Conservation (phyloP, 2,797 vertebrate species). For the Rhinichthys osculus region DNA sequence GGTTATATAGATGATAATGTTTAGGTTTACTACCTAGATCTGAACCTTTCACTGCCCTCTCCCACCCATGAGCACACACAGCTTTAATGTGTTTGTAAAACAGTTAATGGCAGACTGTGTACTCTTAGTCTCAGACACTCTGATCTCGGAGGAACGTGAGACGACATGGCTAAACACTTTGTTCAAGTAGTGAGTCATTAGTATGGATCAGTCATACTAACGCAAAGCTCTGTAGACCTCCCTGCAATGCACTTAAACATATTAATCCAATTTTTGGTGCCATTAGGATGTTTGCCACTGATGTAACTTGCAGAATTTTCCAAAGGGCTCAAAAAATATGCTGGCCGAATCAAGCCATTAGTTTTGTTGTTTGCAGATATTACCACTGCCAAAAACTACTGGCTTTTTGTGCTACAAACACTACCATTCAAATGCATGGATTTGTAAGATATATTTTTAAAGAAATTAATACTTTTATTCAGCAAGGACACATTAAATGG, state of each 20-base stretch:
- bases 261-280: not conserved
- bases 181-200: constrained; percentile 10
- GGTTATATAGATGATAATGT: not conserved
- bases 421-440: not conserved
- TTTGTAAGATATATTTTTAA: not conserved
- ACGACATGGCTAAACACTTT: constrained; percentile 29
- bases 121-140: constrained; percentile 1
- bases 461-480: not conserved
- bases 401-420: not conserved
- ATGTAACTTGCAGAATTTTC: not conserved
- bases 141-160: constrained; percentile 20
- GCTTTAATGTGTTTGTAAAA: constrained; percentile 28
- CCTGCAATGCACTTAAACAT: not conserved
- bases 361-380: not conserved
- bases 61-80: not conserved
- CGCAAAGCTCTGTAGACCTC: not conserved
- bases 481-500: not conserved
- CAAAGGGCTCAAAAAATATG: not conserved
- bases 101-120: constrained; percentile 36
- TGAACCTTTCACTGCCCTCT: constrained; percentile 5
- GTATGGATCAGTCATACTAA: not conserved
- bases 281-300: not conserved
- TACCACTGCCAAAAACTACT: not conserved
- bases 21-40: constrained; percentile 1
- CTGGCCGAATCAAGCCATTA: not conserved